A percentile compares a stretch with the other conserved stretches of the same genome.
Evolutionary conservation across 2,797 vertebrate species (phyloP).

Genomic region (Rhyacichthys aspro): DNA sequence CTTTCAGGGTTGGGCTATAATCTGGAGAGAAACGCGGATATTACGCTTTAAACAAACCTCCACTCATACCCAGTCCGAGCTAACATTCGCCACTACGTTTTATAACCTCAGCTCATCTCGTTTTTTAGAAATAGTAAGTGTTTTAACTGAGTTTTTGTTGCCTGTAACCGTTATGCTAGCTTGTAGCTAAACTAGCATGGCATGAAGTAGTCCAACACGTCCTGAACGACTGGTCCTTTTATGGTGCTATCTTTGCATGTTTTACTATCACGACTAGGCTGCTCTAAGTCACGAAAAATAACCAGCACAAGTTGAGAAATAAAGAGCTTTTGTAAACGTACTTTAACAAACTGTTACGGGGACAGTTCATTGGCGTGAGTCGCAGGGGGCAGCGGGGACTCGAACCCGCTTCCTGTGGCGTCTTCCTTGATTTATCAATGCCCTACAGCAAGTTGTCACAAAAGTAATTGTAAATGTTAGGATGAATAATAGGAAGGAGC

Average conservation of each 20-base stretch:
- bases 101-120: neutral
- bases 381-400: too few relatives aligned
- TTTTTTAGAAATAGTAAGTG: neutral
- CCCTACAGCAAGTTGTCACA: too few relatives aligned
- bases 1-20: constrained; percentile 43
- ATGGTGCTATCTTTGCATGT: constrained; percentile 46
- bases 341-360: too few relatives aligned
- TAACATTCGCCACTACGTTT: constrained; percentile 8
- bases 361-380: too few relatives aligned
- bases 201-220: constrained; percentile 33
- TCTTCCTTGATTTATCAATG: too few relatives aligned
- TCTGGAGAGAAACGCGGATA: constrained; percentile 26
- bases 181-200: constrained; percentile 59
- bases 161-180: constrained; percentile 56
- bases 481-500: too few relatives aligned
- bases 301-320: neutral
- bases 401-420: too few relatives aligned
- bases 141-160: neutral
- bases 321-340: neutral
- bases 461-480: too few relatives aligned
- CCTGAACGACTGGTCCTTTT: constrained; percentile 57
- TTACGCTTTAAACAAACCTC: constrained; percentile 23
- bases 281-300: constrained; percentile 5
- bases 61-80: constrained; percentile 1
- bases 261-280: constrained; percentile 9